Conservation (phyloP, 2,113 vertebrate species). For the Polypterus senegalus region DNA sequence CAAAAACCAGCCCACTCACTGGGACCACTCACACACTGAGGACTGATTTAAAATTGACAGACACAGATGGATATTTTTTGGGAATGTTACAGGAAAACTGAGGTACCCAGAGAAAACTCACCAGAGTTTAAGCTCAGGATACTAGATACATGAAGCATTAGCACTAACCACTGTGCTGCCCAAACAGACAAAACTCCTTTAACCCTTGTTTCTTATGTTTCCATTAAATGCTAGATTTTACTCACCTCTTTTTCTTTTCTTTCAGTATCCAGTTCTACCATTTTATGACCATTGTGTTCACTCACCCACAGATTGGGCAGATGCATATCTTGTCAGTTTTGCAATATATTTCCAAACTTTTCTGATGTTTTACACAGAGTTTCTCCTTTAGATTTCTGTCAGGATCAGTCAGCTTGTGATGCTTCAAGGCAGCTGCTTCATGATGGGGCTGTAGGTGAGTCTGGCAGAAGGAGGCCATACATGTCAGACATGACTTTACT, state of each 20-base stretch:
- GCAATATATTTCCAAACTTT: constrained; percentile 12
- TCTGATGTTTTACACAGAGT: constrained; percentile 1
- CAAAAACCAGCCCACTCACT: too few species aligned
- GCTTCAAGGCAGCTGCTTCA: not conserved
- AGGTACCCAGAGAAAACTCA: too few species aligned
- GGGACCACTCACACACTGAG: too few species aligned
- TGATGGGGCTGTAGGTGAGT: constrained; percentile 4
- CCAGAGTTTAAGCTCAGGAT: too few species aligned
- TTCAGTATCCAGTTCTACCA: not conserved
- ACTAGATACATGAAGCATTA: too few species aligned
- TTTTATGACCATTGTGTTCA: constrained; percentile 2
- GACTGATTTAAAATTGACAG: too few species aligned
- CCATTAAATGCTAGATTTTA: not conserved
- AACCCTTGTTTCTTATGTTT: too few species aligned
- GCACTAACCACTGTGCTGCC: too few species aligned
- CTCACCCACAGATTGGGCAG: constrained; percentile 2
- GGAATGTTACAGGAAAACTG: too few species aligned
- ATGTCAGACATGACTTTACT: constrained; percentile 6
- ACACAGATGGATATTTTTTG: too few species aligned
- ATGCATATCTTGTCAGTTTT: constrained; percentile 1
- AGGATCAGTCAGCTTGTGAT: constrained; percentile 2
- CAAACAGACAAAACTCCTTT: too few species aligned
- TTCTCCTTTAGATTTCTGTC: not conserved
- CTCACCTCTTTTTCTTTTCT: not conserved
- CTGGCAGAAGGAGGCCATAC: constrained; percentile 10